phyloP scores from a whole-genome alignment of 1,140 invertebrate genomes.

The Ooceraea biroi region DNA sequence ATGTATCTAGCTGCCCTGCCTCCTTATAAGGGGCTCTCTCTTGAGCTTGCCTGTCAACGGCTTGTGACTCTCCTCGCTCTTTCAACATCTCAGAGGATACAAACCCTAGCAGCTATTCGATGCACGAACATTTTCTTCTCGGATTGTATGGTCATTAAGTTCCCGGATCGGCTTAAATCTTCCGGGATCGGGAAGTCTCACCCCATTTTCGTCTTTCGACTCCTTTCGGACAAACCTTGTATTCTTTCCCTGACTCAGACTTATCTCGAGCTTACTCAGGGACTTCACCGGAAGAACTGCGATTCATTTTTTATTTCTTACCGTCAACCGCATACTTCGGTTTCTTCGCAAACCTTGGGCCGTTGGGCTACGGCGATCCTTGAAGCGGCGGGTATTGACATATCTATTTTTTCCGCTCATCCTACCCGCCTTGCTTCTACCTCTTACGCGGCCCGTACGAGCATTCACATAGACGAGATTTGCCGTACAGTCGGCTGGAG shows the following conservation, averaged over 20 bases:
- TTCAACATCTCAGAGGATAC: background rate
- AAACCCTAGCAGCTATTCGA: background rate
- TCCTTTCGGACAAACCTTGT: background rate
- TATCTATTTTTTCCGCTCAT: background rate
- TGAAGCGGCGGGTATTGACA: background rate
- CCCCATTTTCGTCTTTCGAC: background rate
- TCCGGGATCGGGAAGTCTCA: background rate
- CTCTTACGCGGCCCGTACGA: background rate
- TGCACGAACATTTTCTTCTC: background rate
- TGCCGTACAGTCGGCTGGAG: conserved; percentile 3
- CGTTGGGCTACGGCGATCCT: background rate
- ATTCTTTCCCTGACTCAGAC: too few relatives aligned
- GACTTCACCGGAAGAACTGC: too few relatives aligned
- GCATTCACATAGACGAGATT: conserved; percentile 1
- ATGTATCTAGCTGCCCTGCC: too few relatives aligned
- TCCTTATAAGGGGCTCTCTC: too few relatives aligned
- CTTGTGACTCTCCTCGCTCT: too few relatives aligned
- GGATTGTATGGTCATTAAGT: background rate
- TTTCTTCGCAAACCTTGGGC: background rate
- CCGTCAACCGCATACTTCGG: background rate
- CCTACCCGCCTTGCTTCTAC: background rate
- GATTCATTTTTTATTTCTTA: too few relatives aligned
- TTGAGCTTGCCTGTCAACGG: too few relatives aligned
- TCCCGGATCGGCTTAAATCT: background rate
- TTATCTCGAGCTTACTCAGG: too few relatives aligned